A percentile compares a stretch with the other conserved stretches of the same genome.
phyloP scores from a whole-genome alignment of 2,888 invertebrate species.

The Aproaerema taeniolella region DNA sequence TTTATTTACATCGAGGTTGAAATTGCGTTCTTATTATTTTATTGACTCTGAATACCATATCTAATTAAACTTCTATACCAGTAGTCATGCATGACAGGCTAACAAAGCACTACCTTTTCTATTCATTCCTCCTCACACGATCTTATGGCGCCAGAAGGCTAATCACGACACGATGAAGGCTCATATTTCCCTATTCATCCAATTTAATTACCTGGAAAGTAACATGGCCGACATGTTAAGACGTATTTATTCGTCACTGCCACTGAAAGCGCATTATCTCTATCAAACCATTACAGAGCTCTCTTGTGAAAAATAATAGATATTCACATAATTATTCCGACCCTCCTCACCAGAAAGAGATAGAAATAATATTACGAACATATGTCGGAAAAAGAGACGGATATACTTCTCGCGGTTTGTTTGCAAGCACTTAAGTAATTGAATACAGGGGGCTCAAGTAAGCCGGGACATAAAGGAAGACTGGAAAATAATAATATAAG shows the following conservation, averaged over 20 bases:
- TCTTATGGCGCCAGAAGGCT: conserved; percentile 4
- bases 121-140: too few relatives aligned
- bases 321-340: conserved; percentile 68
- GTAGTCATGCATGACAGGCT: too few relatives aligned
- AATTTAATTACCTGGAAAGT: conserved; percentile 53
- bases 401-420: conserved; percentile 39
- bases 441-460: conserved; percentile 59
- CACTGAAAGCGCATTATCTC: conserved; percentile 57
- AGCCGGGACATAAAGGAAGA: conserved; percentile 55
- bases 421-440: conserved; percentile 71
- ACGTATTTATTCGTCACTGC: conserved; percentile 36
- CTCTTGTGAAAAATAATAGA: conserved; percentile 72
- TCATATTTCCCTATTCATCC: conserved; percentile 40
- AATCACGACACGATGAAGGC: conserved; percentile 14
- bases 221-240: conserved; percentile 46
- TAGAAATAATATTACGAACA: conserved; percentile 22
- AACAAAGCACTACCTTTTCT: too few relatives aligned
- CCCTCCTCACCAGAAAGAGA: conserved; percentile 39
- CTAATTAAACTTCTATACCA: too few relatives aligned
- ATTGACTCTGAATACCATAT: too few relatives aligned
- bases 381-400: conserved; percentile 40
- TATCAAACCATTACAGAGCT: conserved; percentile 58
- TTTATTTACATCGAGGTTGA: too few relatives aligned
- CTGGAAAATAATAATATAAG: conserved; percentile 65
- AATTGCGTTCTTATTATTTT: too few relatives aligned